Base-by-base conservation (phyloP, 2,888 invertebrate species). In the Parnassius apollo region DNA sequence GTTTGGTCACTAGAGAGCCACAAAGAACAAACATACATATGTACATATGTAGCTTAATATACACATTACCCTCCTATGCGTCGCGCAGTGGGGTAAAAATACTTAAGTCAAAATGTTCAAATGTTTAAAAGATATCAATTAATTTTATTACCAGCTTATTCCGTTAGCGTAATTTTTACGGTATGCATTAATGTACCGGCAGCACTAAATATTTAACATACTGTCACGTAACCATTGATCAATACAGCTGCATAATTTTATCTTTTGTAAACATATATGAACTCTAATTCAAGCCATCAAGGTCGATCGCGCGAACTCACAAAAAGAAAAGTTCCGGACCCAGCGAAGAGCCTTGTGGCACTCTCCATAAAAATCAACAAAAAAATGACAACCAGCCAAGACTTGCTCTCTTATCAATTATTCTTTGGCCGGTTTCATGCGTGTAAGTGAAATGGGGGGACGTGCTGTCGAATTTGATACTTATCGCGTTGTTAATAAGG, bases 381-480 rank as follows among this genome's bases (percentile, higher is more conserved):
- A 71, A 71, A 70, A 71, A 69, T 70, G 72, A 71, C 68, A 72
- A 71, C 72, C 71, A 70, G 69, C 70, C 73, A 63, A 73, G 71
- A 72, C 74, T 71, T 69, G 74, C 70, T 67, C 72, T 70, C 73
- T 75, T 76, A 76, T 76, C 76, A 76, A 76, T 75, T 76, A 75
- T 76, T 73, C 75, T 66, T 66, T 67, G 70, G 70, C 76, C 75
- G 75, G 76, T 76, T 76, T 70, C 67, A 69, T 69, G 71, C 66
- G 67, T 67, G 71, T 70, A 71, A 73, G 75, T 70, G 72, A 71
- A 69, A 67, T 69, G 64, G 48, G 9, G n/a, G 22, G 46, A 10
- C 8, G 12, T 18, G 35, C 65, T 54, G n/a, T 48, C 61, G 49
- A 69, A 62, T 62, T 54, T 68, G 52, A 44, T 50, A 12, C 62